phyloP scores from a whole-genome alignment of 1,140 invertebrate species.

The Hydropsyche tenuis region DNA sequence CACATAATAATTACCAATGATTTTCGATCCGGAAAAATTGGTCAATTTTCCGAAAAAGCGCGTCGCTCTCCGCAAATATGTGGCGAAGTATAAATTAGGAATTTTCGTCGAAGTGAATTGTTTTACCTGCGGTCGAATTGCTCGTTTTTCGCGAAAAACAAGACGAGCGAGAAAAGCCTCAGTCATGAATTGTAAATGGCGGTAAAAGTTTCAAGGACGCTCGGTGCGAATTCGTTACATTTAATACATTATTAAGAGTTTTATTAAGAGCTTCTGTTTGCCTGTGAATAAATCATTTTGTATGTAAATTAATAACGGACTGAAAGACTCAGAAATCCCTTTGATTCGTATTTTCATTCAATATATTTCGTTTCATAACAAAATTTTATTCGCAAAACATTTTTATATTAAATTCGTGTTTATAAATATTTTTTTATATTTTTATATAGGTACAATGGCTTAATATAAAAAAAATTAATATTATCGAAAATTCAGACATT shows the following conservation, averaged over 20 bases:
- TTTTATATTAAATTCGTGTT: too few relatives aligned
- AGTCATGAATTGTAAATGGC: slow-evolving; percentile 13
- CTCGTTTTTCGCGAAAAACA: neutral
- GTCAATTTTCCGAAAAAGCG: neutral
- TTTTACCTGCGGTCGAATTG: neutral
- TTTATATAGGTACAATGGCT: too few relatives aligned
- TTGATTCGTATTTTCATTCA: too few relatives aligned
- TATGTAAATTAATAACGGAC: neutral
- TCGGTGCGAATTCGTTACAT: neutral
- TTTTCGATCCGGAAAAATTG: neutral
- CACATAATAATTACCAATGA: neutral
- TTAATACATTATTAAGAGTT: slow-evolving; percentile 19
- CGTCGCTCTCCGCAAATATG: neutral
- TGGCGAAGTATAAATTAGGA: neutral
- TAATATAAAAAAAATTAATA: too few relatives aligned
- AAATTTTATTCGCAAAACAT: too few relatives aligned
- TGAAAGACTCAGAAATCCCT: too few relatives aligned
- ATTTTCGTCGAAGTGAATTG: neutral
- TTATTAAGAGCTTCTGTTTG: slow-evolving; percentile 2
- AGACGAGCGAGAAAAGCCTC: slow-evolving; percentile 4
- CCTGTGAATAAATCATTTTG: slow-evolving; percentile 2
- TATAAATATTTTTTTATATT: too few relatives aligned
- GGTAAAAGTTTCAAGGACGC: neutral
- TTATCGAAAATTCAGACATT: too few relatives aligned
- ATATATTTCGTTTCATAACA: too few relatives aligned